These are phyloP conservation scores for Celastrina argiolus DNA, from an alignment of 2,888 invertebrate genomes.

Conservation along the genomic window DNA sequence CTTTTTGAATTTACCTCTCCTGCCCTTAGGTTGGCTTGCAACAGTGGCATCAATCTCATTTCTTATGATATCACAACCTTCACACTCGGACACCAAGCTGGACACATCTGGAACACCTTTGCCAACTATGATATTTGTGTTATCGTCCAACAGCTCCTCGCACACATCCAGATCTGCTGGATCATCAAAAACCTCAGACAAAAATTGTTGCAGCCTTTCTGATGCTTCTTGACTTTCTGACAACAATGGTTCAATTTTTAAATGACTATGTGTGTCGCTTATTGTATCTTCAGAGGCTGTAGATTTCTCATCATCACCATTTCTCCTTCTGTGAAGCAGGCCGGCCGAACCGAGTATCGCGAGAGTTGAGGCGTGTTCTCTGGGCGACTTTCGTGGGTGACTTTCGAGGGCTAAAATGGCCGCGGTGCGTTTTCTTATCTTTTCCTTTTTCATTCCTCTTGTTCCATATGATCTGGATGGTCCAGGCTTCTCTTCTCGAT, in stretches of 20 bases:
- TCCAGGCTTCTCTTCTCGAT: constrained; percentile 59
- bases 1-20: constrained; percentile 79
- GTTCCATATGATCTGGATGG: constrained; percentile 64
- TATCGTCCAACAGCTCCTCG: constrained; percentile 60
- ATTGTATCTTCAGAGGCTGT: constrained; percentile 68
- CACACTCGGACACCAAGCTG: constrained; percentile 64
- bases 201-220: constrained; percentile 62
- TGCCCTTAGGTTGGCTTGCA: constrained; percentile 46
- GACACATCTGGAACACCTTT: constrained; percentile 64
- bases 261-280: constrained; percentile 55
- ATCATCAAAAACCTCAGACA: constrained; percentile 67
- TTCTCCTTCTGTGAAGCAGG: constrained; percentile 75
- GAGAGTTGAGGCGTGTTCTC: constrained; percentile 92
- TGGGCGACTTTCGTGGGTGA: constrained; percentile 88
- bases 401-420: constrained; percentile 60
- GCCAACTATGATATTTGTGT: constrained; percentile 52
- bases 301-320: constrained; percentile 63
- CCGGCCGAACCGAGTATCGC: constrained; percentile 85
- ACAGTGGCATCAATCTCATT: constrained; percentile 53
- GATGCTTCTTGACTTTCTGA: constrained; percentile 58
- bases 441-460: constrained; percentile 62
- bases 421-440: constrained; percentile 53
- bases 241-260: constrained; percentile 51
- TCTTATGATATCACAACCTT: constrained; percentile 61
- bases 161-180: constrained; percentile 69